These are phyloP conservation scores for Drosophila sturtevanti DNA, from an alignment of 1,140 invertebrate genomes.

Conservation along the genomic window DNA sequence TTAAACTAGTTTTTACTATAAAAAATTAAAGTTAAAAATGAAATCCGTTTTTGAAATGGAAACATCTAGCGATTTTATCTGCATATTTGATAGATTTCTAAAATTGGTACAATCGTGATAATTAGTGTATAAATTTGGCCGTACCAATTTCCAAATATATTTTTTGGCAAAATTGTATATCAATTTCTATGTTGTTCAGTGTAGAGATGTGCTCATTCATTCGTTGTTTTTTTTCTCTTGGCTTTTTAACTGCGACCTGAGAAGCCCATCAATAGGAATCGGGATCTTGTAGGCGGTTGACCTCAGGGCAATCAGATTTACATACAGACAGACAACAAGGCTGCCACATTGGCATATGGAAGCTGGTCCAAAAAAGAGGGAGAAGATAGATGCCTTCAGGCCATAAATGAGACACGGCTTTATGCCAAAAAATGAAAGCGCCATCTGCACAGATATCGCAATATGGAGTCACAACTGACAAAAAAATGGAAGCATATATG, in stretches of 20 bases:
- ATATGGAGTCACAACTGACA: conserved; percentile 25
- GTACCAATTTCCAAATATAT: no score
- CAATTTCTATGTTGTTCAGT: no score
- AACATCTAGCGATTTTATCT: no score
- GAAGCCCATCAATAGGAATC: conserved; percentile 47
- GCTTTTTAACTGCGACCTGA: conserved; percentile 27
- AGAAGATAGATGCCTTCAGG: conserved; percentile 31
- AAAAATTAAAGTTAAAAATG: no score
- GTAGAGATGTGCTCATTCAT: no score
- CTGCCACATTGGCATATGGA: conserved; percentile 6
- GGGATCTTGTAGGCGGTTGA: conserved; percentile 33
- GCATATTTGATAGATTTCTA: no score
- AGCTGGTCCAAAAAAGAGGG: background rate
- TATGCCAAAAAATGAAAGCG: conserved; percentile 71
- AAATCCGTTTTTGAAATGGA: no score
- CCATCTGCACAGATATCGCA: conserved; percentile 33
- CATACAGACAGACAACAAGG: conserved; percentile 18
- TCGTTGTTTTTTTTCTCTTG: background rate
- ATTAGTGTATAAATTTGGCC: no score
- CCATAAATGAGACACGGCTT: conserved; percentile 64
- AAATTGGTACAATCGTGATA: no score
- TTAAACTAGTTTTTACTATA: no score
- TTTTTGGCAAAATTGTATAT: no score
- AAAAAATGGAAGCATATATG: conserved; percentile 13
- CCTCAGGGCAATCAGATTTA: conserved; percentile 59